A percentile compares a stretch with the other conserved stretches of the same genome.
These are phyloP conservation scores for Zeugodacus cucurbitae DNA, from an alignment of 1,140 invertebrate species.

Conservation along the genomic window DNA sequence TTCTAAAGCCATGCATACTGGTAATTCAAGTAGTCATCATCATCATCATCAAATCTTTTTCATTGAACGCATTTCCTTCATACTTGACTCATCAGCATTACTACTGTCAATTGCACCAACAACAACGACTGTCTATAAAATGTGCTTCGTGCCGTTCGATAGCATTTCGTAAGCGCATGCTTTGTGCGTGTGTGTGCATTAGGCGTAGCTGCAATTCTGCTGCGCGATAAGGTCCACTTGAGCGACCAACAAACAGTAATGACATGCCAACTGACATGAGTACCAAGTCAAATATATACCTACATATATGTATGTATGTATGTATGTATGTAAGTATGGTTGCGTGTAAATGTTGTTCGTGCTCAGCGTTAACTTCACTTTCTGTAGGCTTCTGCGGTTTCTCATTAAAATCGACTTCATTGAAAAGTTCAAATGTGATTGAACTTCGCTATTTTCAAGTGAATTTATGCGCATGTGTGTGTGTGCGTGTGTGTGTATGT, in stretches of 20 bases:
- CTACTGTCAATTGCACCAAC: not conserved
- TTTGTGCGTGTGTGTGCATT: not conserved
- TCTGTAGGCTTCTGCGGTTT: not conserved
- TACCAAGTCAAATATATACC: not conserved
- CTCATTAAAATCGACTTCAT: slow-evolving; percentile 17
- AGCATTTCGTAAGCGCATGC: not conserved
- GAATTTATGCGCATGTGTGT: not conserved
- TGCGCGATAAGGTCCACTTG: not conserved
- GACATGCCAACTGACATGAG: not conserved
- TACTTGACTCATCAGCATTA: not conserved
- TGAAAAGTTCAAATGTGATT: slow-evolving; percentile 38
- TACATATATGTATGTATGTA: not conserved
- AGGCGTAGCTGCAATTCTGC: not conserved
- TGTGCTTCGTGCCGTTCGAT: not conserved
- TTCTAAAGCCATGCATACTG: not conserved
- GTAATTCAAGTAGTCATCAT: not conserved
- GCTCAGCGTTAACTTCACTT: not conserved
- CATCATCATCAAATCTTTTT: not conserved
- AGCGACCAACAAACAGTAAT: not conserved
- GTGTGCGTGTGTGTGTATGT: not conserved
- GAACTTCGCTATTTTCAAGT: slow-evolving; percentile 4
- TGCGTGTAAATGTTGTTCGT: too few relatives aligned
- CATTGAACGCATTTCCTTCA: not conserved
- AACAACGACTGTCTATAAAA: not conserved
- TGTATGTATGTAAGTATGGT: not conserved